Conservation (phyloP, 2,888 invertebrate species). For the Leptopterna dolabrata region DNA sequence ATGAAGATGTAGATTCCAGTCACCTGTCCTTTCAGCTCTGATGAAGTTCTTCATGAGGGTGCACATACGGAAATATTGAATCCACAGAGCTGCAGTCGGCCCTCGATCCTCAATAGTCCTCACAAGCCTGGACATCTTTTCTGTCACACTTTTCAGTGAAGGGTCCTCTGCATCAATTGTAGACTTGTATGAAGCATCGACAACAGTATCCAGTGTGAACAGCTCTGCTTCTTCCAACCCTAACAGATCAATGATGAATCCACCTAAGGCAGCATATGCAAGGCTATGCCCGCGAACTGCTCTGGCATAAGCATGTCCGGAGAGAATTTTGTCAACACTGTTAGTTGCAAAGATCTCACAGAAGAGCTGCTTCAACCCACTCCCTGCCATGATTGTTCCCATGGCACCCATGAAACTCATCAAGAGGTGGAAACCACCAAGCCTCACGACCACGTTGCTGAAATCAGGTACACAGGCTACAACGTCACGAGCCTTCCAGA, state of each 20-base stretch:
- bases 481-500: conserved; percentile 64
- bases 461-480: conserved; percentile 59
- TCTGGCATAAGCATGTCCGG: conserved; percentile 64
- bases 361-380: conserved; percentile 65
- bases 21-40: background rate
- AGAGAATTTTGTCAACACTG: conserved; percentile 64
- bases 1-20: background rate
- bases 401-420: conserved; percentile 66
- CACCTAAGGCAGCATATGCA: conserved; percentile 61
- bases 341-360: conserved; percentile 63
- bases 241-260: background rate
- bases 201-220: background rate
- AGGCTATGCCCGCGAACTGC: conserved; percentile 63
- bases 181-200: background rate
- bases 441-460: conserved; percentile 60
- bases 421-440: conserved; percentile 65
- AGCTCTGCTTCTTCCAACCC: conserved; percentile 6
- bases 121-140: background rate
- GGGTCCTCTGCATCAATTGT: background rate
- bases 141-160: background rate
- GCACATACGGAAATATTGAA: conserved; percentile 47
- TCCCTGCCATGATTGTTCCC: conserved; percentile 66
- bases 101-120: conserved; percentile 28
- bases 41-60: conserved; percentile 50
- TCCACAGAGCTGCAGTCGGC: conserved; percentile 40